These are phyloP conservation scores for Lepidurus packardi DNA, from an alignment of 1,140 invertebrate genomes.

Conservation along the genomic window DNA sequence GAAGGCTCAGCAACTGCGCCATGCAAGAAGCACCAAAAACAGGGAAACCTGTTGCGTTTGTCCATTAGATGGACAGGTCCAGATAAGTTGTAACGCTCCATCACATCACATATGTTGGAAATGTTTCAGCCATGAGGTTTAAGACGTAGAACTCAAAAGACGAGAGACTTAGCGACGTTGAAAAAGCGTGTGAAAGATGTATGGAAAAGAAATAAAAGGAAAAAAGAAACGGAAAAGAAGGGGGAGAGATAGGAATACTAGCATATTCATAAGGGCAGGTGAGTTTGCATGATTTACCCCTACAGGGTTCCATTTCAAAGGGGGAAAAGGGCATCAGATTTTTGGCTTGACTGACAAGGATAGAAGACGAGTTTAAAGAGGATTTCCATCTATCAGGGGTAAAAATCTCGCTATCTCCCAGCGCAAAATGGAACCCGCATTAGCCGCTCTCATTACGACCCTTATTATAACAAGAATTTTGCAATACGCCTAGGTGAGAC, in stretches of 20 bases:
- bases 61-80: not conserved
- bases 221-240: not conserved
- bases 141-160: not conserved
- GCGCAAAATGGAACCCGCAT: not conserved
- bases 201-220: not conserved
- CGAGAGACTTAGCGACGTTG: not conserved
- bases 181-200: not conserved
- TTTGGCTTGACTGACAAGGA: not conserved
- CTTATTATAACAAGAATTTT: too few species aligned
- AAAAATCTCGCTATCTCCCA: not conserved
- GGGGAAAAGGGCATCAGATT: not conserved
- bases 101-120: not conserved
- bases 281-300: conserved; percentile 3
- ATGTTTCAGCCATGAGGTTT: not conserved
- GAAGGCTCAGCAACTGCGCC: not conserved
- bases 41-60: conserved; percentile 18
- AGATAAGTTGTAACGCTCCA: not conserved
- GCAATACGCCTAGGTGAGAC: too few species aligned
- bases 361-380: not conserved
- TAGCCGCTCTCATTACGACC: not conserved
- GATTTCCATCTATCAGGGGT: not conserved
- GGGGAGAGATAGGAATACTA: not conserved
- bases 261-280: not conserved
- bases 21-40: not conserved
- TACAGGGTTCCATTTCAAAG: not conserved